These are phyloP conservation scores for Plumapathes pennacea DNA, from an alignment of 92 coral and sea anemone genomes.

Conservation along the genomic window DNA sequence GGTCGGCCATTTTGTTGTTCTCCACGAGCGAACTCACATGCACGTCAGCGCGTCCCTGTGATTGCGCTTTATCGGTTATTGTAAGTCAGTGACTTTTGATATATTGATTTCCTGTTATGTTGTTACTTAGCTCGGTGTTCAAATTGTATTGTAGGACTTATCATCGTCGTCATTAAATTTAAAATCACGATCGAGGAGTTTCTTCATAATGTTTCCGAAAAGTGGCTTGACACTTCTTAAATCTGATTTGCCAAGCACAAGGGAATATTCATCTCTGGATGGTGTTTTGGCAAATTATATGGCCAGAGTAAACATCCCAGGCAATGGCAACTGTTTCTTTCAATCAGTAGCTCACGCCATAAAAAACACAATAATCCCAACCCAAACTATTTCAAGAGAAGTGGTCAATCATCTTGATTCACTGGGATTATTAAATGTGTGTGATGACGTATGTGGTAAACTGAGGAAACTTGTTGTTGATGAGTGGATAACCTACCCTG, in stretches of 20 bases:
- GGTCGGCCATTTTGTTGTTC: no score
- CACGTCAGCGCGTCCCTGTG: no score
- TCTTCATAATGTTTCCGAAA: conserved; percentile 24
- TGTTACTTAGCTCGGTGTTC: no score
- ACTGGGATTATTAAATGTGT: conserved; percentile 6
- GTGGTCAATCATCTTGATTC: conserved; percentile 13
- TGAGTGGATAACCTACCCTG: conserved; percentile 53
- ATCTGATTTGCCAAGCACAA: conserved; percentile 13
- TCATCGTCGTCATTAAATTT: no score
- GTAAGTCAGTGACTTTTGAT: no score
- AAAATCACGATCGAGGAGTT: no score
- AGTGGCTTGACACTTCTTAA: conserved; percentile 27
- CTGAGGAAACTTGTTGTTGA: conserved; percentile 40
- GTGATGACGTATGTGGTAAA: background rate
- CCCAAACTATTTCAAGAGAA: conserved; percentile 13
- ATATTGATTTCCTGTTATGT: no score
- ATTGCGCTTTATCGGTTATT: no score
- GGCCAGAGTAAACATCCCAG: conserved; percentile 26
- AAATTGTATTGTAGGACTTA: no score
- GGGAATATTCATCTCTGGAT: conserved; percentile 21
- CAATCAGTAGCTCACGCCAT: conserved; percentile 31
- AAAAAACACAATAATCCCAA: conserved; percentile 15
- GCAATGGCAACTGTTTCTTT: conserved; percentile 60
- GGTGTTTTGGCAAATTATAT: conserved; percentile 28
- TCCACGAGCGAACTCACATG: no score